Evolutionary conservation across 2,888 invertebrate species (phyloP), one percentile per base, ranked within the genome.

Genomic region (Disparrhopalites patrizii): DNA sequence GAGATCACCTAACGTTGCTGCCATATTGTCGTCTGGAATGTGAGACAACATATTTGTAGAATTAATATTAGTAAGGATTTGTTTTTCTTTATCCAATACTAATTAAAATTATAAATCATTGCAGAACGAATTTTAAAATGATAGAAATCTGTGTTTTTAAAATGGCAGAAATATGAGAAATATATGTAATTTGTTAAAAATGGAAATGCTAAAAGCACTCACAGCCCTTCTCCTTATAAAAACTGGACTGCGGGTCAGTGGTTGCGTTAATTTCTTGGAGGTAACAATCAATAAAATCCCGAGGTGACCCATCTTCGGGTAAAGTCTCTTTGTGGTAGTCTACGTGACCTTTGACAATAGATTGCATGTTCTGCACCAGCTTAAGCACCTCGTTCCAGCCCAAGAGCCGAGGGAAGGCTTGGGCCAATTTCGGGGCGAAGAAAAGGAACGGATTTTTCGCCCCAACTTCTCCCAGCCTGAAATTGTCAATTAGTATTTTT

Each of bases 231-330:
- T 15, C 15, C 7, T n/a, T 20, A 43, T 43, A 43, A 43, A 54
- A 54, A 30, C 54, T 54, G 30, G 54, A 54, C 3, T 8, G 3
- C 3, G n/a, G 4, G n/a, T 54, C 54, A 2, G n/a, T 54, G 7
- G 54, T 30, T 27, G 28, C 7, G 4, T 54, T 8, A 7, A 54
- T 54, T 54, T 54, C 54, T 3, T 54, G 28, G 23, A 54, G 10
- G 30, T 54, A 54, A 2, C n/a, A 8, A 30, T 54, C 54, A 8
- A 54, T 30, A 30, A 28, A 54, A 27, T 54, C 54, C 10, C 54
- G 4, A 13, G 54, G 54, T 13, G 10, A 15, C 7, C 54, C 54
- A n/a, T 54, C 54, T 28, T 27, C 30, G 15, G 54, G 54, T n/a
- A 54, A 54, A 10, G 54, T 54, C 5, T 27, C 25, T 31, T 30